Evolutionary conservation across 2,888 invertebrate species (phyloP).

Genomic region (Melinaea marsaeus): DNA sequence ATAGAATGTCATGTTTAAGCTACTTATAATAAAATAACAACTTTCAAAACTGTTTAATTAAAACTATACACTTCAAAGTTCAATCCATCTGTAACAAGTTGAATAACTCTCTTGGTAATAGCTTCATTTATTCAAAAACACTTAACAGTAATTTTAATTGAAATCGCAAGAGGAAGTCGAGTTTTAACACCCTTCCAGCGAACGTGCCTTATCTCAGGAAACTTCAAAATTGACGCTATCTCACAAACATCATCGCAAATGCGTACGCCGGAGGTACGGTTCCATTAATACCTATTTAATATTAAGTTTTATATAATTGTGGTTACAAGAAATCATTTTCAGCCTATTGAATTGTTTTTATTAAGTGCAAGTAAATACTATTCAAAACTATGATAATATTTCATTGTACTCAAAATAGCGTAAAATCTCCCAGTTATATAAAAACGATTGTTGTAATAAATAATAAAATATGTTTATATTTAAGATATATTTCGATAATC

Average conservation of each 20-base stretch:
- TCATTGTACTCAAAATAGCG: no score
- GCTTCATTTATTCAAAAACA: constrained; percentile 17
- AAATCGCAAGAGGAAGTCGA: constrained; percentile 51
- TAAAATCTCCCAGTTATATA: no score
- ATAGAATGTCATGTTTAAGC: no score
- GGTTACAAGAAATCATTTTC: no score
- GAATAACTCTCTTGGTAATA: constrained; percentile 7
- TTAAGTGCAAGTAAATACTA: background rate
- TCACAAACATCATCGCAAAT: constrained; percentile 58
- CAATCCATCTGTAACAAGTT: constrained; percentile 3
- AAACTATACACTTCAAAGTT: constrained; percentile 4
- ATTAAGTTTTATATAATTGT: background rate
- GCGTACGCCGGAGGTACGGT: constrained; percentile 44
- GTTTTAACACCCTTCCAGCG: constrained; percentile 57
- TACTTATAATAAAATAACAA: background rate
- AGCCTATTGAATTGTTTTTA: constrained; percentile 8
- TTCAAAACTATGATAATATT: no score
- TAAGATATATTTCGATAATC: no score
- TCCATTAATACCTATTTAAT: background rate
- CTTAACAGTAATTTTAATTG: constrained; percentile 49
- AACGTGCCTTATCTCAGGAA: constrained; percentile 66
- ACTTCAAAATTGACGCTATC: constrained; percentile 68
- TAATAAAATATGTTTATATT: no score
- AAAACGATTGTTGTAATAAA: no score
- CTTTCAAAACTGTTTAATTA: constrained; percentile 4